Evolutionary conservation across 2,113 vertebrate species (phyloP).

Genomic region (Haemorhous mexicanus): DNA sequence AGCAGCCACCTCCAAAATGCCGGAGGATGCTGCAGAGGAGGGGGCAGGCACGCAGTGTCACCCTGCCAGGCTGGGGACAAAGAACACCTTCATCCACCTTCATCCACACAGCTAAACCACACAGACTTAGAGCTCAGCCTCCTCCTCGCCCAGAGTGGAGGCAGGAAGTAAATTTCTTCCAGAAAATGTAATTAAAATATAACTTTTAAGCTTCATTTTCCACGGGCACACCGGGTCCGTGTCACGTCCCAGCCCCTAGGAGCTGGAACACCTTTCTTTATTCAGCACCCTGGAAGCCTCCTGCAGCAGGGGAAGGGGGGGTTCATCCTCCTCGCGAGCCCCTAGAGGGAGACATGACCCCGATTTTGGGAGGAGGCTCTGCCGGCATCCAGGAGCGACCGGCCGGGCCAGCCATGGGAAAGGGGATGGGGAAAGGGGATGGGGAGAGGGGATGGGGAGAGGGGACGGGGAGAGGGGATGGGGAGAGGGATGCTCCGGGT

Average conservation of each 20-base stretch:
- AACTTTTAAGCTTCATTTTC: background rate
- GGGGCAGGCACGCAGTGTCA: fast-evolving
- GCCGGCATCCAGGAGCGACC: background rate
- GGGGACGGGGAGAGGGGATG: background rate
- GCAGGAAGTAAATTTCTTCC: background rate
- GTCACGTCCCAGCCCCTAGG: background rate
- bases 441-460: background rate
- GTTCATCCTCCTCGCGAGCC: background rate
- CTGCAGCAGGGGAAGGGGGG: background rate
- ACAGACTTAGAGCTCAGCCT: fast-evolving
- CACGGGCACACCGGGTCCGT: fast-evolving
- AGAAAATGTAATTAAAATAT: background rate
- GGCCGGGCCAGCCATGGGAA: background rate
- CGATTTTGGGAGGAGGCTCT: background rate
- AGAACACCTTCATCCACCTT: background rate
- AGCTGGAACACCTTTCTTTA: background rate
- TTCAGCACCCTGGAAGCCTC: fast-evolving
- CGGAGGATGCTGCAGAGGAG: background rate
- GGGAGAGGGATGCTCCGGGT: background rate
- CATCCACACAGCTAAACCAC: background rate
- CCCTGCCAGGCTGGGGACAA: background rate
- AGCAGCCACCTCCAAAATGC: background rate
- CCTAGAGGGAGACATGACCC: constrained; percentile 63
- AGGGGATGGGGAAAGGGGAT: no score
- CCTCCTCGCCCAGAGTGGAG: background rate